Percentiles rank a stretch among this genome's conserved stretches.
Evolutionary conservation across 2,888 invertebrate species (phyloP).

Genomic region (Agrochola lychnidis): DNA sequence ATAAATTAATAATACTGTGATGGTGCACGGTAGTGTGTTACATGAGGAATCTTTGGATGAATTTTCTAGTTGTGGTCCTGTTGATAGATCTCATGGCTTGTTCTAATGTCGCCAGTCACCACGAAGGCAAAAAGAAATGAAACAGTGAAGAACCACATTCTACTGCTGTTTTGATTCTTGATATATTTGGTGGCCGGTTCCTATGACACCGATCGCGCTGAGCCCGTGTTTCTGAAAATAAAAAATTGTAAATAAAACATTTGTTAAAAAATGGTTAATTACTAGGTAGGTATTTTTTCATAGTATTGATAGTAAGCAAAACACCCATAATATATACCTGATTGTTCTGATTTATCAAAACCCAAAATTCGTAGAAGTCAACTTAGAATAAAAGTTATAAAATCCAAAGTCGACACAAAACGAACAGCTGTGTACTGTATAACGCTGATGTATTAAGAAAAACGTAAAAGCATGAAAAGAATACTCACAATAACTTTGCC

Average conservation of each 20-base stretch:
- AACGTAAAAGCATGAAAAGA: no score
- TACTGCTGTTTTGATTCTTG: conserved; percentile 58
- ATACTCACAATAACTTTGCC: conserved; percentile 53
- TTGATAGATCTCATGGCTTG: conserved; percentile 47
- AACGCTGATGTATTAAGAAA: no score
- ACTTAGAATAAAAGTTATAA: neutral
- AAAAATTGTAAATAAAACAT: neutral
- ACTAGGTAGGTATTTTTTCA: no score
- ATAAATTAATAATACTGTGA: neutral
- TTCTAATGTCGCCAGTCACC: conserved; percentile 26
- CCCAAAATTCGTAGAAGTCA: neutral
- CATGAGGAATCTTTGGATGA: no score
- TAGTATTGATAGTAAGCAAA: neutral
- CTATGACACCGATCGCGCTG: conserved; percentile 65
- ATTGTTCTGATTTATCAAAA: neutral
- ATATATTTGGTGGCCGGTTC: conserved; percentile 70
- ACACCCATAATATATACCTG: no score
- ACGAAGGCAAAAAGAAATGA: no score
- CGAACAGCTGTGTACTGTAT: no score
- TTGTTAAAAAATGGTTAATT: no score
- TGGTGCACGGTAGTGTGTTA: neutral
- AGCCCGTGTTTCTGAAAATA: conserved; percentile 63
- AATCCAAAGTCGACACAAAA: neutral
- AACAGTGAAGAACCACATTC: no score
- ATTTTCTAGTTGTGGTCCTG: conserved; percentile 19